phyloP scores from a whole-genome alignment of 2,797 vertebrate species.

The Chrysocyon brachyurus region DNA sequence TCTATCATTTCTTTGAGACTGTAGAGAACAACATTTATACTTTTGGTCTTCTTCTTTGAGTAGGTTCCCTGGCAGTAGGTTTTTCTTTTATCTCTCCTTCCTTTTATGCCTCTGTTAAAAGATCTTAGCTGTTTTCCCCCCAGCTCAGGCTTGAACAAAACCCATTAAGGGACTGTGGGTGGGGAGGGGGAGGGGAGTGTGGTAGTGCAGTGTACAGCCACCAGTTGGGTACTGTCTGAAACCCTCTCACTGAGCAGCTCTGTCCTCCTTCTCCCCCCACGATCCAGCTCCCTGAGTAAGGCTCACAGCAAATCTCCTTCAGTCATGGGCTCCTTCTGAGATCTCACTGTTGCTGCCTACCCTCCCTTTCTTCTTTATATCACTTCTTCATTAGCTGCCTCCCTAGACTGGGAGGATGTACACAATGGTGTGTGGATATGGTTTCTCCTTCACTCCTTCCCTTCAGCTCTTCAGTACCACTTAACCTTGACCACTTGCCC shows the following conservation, averaged over 20 bases:
- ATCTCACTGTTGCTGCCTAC: neutral
- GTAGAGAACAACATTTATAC: neutral
- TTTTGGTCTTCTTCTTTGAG: neutral
- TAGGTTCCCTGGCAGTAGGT: neutral
- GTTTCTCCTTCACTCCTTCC: neutral
- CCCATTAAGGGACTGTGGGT: neutral
- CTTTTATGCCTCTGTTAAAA: constrained; percentile 3
- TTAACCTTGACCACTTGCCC: no score
- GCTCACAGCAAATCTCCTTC: neutral
- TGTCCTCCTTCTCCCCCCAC: neutral
- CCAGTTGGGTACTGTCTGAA: neutral
- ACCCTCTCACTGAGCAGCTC: neutral
- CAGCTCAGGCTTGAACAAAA: neutral
- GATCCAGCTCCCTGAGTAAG: neutral
- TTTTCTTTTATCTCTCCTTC: constrained; percentile 29
- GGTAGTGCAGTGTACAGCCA: neutral
- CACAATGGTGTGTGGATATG: neutral
- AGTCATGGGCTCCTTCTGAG: neutral
- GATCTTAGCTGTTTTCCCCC: neutral
- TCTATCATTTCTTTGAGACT: neutral
- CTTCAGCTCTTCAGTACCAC: neutral
- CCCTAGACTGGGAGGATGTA: neutral
- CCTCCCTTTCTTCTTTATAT: neutral
- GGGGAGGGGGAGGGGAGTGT: neutral
- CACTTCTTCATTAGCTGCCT: neutral